Percentiles rank a stretch among this genome's conserved stretches.
Conservation (phyloP, 1,140 invertebrate genomes). For the Platorchestia sp. region DNA sequence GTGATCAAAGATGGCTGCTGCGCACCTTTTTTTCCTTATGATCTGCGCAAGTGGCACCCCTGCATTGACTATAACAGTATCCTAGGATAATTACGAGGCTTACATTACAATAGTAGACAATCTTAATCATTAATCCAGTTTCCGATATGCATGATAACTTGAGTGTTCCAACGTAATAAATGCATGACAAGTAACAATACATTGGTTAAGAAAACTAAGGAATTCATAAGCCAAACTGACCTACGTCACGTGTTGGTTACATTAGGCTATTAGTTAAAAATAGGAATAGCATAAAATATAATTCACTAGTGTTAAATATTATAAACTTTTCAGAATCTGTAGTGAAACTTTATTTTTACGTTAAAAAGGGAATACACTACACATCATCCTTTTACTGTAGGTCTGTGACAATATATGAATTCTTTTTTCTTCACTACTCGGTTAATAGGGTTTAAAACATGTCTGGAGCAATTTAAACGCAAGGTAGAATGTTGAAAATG, state of each 20-base stretch:
- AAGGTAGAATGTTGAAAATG: too few relatives aligned
- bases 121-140: background rate
- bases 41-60: slow-evolving; percentile 54
- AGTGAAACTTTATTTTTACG: too few relatives aligned
- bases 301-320: too few relatives aligned
- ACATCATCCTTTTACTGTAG: too few relatives aligned
- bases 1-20: slow-evolving; percentile 48
- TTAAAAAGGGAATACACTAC: too few relatives aligned
- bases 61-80: slow-evolving; percentile 24
- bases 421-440: too few relatives aligned
- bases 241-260: background rate
- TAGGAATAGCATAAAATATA: too few relatives aligned
- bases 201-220: background rate
- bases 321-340: too few relatives aligned
- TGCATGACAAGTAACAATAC: background rate
- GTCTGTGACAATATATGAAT: too few relatives aligned
- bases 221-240: background rate
- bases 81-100: background rate
- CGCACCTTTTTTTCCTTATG: slow-evolving; percentile 23
- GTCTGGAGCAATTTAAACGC: too few relatives aligned
- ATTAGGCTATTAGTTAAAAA: too few relatives aligned
- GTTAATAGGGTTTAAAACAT: too few relatives aligned
- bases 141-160: background rate
- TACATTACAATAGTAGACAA: background rate
- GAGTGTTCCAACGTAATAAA: background rate